Evolutionary conservation across 2,113 vertebrate genomes (phyloP).

Genomic region (Meles meles): DNA sequence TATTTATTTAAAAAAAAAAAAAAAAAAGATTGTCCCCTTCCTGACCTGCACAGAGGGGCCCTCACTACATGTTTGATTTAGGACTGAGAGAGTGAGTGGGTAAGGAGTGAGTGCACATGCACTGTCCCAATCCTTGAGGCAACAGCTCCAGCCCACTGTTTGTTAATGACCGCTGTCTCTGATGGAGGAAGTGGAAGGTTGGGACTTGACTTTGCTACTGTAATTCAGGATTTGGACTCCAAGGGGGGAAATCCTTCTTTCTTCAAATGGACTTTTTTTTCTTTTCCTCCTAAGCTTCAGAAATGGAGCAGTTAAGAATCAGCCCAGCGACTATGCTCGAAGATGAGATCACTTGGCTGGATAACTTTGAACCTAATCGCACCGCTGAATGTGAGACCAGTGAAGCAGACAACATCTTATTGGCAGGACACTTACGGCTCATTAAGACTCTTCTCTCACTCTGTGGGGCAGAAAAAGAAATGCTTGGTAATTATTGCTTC

Average conservation of each 20-base stretch:
- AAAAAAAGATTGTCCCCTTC: background rate
- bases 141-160: background rate
- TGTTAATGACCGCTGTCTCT: background rate
- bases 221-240: conserved; percentile 6
- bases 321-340: conserved; percentile 96
- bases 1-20: no score
- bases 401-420: conserved; percentile 95
- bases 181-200: background rate
- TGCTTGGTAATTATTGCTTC: conserved; percentile 87
- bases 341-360: conserved; percentile 98
- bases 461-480: conserved; percentile 96
- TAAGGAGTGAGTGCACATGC: background rate
- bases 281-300: conserved; percentile 86
- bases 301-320: conserved; percentile 97
- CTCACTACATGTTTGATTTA: background rate
- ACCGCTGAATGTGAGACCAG: conserved; percentile 97
- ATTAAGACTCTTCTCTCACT: conserved; percentile 98
- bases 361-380: conserved; percentile 98
- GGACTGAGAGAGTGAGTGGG: background rate
- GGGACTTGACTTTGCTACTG: background rate
- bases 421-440: conserved; percentile 95
- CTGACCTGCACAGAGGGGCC: background rate
- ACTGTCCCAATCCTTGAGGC: background rate
- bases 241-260: background rate
- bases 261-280: background rate